Base-by-base conservation (phyloP, 2,797 vertebrate genomes). In the Halcyon smyrnensis region DNA sequence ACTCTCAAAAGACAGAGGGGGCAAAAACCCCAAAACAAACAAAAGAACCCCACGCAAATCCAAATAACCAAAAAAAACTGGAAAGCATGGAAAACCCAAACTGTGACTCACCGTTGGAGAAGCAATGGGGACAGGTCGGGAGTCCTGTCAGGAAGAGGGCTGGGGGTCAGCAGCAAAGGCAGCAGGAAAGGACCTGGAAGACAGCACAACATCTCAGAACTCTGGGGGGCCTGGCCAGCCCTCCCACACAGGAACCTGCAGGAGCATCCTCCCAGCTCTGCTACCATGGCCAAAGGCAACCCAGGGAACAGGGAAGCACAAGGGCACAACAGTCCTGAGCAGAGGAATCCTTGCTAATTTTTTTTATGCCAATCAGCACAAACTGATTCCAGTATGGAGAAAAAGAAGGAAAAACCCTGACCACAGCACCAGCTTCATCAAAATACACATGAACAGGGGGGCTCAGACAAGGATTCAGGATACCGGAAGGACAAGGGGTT, bases 251-350 rank as follows among this genome's bases (percentile, higher is more conserved):
- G 1, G 34, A 74, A 80, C 14, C 34, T 15, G 2, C 11, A 39
- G 12, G 15, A 79, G 63, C 70, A 84, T n/a, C 45, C 70, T 88
- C 36, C 45, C 25, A 21, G 51, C 75, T 60, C 60, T 24, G 3
- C 28, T 18, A 3, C 46, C 0, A 0, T 6, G 60, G 23, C 37
- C 0, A 0, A 27, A 43, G n/a, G 30, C 53, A 84, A 14, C n/a
- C 13, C 2, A 4, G 8, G 32, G 30, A 62, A 45, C 4, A 12
- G 54, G 32, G n/a, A 71, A 87, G 21, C 2, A 11, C 18, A n/a
- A 5, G 16, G 25, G 15, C 46, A 84, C 39, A 77, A 19, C 57
- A 75, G 39, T 21, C 30, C 27, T 0, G 2, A 64, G 43, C 36
- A 79, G 54, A 82, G 16, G 51, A 82, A 75, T 8, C 30, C 34